Evolutionary conservation across 2,888 invertebrate genomes (phyloP).

Genomic region (Philaethria dido): DNA sequence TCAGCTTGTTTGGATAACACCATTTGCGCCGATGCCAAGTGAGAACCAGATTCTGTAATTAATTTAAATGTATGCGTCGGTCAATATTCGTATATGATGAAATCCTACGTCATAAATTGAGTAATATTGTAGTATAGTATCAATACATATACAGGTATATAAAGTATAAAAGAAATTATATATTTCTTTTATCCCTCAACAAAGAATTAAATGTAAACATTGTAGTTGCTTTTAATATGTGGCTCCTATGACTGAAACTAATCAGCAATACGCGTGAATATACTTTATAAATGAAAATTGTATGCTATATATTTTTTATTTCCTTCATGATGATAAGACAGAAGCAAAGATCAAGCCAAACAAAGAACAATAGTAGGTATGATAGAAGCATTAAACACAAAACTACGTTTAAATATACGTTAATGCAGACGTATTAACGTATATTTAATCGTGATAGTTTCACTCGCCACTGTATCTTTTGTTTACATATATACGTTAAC

Average conservation of each 20-base stretch:
- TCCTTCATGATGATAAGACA: neutral
- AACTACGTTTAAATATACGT: too few relatives aligned
- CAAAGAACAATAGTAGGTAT: neutral
- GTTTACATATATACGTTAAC: neutral
- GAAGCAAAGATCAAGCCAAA: neutral
- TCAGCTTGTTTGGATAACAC: conserved; percentile 85
- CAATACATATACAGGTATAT: neutral
- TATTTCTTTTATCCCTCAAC: too few relatives aligned
- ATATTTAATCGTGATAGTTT: neutral
- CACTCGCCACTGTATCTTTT: neutral
- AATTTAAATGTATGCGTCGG: conserved; percentile 4
- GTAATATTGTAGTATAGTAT: neutral
- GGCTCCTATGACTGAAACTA: neutral
- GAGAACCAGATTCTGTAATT: conserved; percentile 82
- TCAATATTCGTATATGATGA: neutral
- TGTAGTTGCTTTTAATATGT: neutral
- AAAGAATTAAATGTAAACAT: neutral
- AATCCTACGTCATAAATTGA: neutral
- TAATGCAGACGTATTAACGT: neutral
- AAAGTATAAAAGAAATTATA: too few relatives aligned
- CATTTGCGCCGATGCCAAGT: conserved; percentile 85
- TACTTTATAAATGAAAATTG: neutral
- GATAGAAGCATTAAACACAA: neutral
- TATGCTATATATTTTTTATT: neutral
- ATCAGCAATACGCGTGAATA: neutral